Evolutionary conservation across 2,113 vertebrate species (phyloP).

Genomic region (Pomatorhinus ruficollis): DNA sequence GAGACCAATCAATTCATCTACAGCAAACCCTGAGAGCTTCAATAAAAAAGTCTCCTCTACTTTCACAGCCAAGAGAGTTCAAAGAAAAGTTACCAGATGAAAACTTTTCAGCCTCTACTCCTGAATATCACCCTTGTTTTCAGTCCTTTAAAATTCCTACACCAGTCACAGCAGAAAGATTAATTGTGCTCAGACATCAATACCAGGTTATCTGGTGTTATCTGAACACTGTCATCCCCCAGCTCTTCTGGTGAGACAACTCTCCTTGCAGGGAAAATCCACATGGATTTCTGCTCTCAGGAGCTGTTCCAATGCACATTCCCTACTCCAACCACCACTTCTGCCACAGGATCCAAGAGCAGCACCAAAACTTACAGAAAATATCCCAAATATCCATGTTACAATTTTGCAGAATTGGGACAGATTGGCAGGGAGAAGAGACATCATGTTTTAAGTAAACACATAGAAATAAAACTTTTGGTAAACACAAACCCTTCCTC

Average conservation of each 20-base stretch:
- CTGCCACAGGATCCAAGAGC: neutral
- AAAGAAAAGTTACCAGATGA: neutral
- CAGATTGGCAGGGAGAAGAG: neutral
- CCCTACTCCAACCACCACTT: neutral
- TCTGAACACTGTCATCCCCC: neutral
- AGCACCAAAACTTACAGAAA: neutral
- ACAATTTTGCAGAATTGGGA: fast-evolving
- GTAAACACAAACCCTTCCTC: neutral
- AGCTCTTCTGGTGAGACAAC: neutral
- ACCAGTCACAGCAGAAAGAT: neutral
- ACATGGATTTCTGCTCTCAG: neutral
- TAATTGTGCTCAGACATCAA: neutral
- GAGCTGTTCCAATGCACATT: neutral
- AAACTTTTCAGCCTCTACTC: neutral
- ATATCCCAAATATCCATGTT: neutral
- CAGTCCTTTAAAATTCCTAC: neutral
- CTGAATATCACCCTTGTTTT: neutral
- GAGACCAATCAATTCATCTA: neutral
- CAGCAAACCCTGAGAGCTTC: neutral
- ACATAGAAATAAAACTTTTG: neutral
- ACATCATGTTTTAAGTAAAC: neutral
- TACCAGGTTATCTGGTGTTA: neutral
- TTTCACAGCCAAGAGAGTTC: neutral
- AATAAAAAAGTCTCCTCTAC: neutral
- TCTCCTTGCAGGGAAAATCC: neutral